Base-by-base conservation (phyloP, 2,113 vertebrate genomes). In the Todiramphus saurophagus region DNA sequence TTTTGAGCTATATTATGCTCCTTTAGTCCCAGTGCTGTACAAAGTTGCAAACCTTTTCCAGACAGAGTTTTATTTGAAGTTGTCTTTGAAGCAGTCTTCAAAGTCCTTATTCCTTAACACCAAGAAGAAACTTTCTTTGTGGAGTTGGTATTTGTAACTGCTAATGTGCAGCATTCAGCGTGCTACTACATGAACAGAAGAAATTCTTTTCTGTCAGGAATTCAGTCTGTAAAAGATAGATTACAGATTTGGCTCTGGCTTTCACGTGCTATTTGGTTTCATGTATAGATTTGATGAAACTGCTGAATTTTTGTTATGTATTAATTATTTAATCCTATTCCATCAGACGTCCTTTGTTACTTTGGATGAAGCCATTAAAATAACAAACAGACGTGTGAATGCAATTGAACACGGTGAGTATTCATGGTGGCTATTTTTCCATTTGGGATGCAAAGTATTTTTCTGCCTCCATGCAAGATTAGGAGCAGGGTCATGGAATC, bases 361-460 rank as follows among this genome's bases (percentile, higher is more conserved):
- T 48, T 96, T 99, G 98, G 99, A 99, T 94, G 99, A 99, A 98
- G 99, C 99, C 86, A 99, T 99, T 92, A 99, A 99, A 98, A 99
- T 99, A 95, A 99, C 99, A 55, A 99, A 99, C 97, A 98, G 99
- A 67, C 99, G 99, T 73, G 99, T 99, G 83, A 99, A 99, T 60
- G 99, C 99, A 72, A 99, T 99, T 56, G 99, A 99, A 97, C 99
- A 99, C 1, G 99, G 99, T 99, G 97, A 98, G 98, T 97, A 53
- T 51, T 13, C 12, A 51, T 51, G 48, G 23, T 24, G 23, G 11
- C 48, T 25, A 50, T 73, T 95, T 50, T 74, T 66, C 30, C 13
- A 48, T 70, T 80, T 85, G 48, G 39, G 50, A 87, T 76, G 23
- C 23, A 10, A 68, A 60, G 19, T 33, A 31, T 60, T 87, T 75